phyloP scores from a whole-genome alignment of 2,113 vertebrate species.

The Aldabrachelys gigantea region DNA sequence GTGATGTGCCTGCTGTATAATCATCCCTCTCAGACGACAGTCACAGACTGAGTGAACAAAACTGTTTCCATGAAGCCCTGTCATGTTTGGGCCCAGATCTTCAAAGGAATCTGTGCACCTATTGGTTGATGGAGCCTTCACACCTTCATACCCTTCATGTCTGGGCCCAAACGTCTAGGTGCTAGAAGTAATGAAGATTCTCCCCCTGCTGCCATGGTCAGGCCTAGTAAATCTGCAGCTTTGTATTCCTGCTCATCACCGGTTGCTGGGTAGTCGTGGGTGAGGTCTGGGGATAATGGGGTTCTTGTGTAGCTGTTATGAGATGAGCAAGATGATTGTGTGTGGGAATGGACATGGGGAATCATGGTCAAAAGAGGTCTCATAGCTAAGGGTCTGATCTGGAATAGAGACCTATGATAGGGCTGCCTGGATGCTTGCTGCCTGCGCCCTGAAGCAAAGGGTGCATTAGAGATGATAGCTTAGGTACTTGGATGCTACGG shows the following conservation, averaged over 20 bases:
- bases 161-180: neutral
- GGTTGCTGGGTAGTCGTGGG: neutral
- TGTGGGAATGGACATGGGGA: neutral
- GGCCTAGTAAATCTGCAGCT: neutral
- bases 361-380: neutral
- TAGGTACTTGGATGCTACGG: neutral
- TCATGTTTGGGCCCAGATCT: neutral
- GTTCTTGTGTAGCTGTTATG: neutral
- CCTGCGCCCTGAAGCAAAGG: neutral
- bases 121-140: neutral
- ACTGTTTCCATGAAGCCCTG: neutral
- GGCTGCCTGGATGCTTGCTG: neutral
- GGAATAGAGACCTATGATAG: neutral
- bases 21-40: neutral
- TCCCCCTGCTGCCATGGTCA: neutral
- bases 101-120: neutral
- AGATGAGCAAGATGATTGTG: neutral
- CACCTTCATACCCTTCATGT: neutral
- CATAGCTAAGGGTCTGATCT: neutral
- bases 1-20: neutral
- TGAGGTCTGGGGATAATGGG: neutral
- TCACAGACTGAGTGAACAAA: neutral
- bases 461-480: neutral
- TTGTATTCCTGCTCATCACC: neutral
- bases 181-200: neutral